Percentiles rank a stretch among this genome's conserved stretches.
phyloP scores from a whole-genome alignment of 2,888 invertebrate species.

The Oxystoma pomonae region DNA sequence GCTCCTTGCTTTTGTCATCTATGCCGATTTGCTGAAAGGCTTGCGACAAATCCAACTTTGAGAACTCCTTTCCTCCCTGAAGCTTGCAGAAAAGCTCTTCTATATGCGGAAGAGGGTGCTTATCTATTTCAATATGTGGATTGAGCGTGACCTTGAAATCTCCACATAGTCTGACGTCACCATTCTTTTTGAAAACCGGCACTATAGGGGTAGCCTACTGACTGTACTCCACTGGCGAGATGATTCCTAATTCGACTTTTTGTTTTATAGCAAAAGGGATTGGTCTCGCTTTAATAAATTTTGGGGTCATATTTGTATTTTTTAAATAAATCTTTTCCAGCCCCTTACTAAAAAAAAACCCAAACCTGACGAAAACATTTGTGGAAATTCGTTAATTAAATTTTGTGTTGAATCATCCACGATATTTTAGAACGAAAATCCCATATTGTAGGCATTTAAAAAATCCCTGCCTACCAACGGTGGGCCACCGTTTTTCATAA shows the following conservation, averaged over 20 bases:
- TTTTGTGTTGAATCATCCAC: slow-evolving; percentile 4
- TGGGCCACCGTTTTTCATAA: slow-evolving; percentile 1
- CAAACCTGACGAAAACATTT: slow-evolving; percentile 12
- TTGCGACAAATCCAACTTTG: slow-evolving; percentile 21
- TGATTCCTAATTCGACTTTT: slow-evolving; percentile 11
- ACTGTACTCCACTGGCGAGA: slow-evolving; percentile 12
- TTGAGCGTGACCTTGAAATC: slow-evolving; percentile 32
- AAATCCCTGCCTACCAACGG: slow-evolving; percentile 16
- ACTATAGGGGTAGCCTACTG: background rate
- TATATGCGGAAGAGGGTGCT: slow-evolving; percentile 29
- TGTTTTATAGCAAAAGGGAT: slow-evolving; percentile 9
- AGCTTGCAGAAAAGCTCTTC: slow-evolving; percentile 28
- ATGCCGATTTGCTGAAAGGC: slow-evolving; percentile 13
- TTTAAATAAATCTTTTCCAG: slow-evolving; percentile 1
- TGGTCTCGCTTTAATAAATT: slow-evolving; percentile 9
- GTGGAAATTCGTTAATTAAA: slow-evolving; percentile 10
- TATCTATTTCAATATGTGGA: slow-evolving; percentile 29
- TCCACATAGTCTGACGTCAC: slow-evolving; percentile 19
- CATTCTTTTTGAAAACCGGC: slow-evolving; percentile 15
- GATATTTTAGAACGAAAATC: slow-evolving; percentile 4
- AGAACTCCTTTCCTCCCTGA: slow-evolving; percentile 28
- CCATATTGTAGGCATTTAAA: slow-evolving; percentile 1
- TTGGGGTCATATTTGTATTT: background rate
- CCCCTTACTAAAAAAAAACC: slow-evolving; percentile 18
- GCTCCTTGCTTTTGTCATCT: slow-evolving; percentile 25